Base-by-base conservation (phyloP, 2,113 vertebrate species). In the Chaetops frenatus region DNA sequence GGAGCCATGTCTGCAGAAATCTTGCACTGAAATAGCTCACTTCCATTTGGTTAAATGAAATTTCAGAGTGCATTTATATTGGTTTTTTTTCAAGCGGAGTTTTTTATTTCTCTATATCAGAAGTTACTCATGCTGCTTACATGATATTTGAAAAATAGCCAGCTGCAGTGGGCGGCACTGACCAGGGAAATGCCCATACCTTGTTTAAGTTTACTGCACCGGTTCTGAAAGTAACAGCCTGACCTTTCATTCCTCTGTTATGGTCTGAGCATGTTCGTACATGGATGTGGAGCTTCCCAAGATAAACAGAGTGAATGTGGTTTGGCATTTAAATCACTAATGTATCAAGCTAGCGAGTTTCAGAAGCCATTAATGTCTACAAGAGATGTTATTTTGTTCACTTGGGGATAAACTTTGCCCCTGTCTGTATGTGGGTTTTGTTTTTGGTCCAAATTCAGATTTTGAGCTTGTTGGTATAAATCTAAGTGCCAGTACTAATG, bases 191-290 rank as follows among this genome's bases (percentile, higher is more conserved):
- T 86, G 67, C 94, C 88, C 11, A 2, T 48, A 66, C 48, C 38
- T 62, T 82, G 42, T 94, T 95, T 94, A 92, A 78, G 69, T 90
- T 96, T 92, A 74, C 90, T 88, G 50, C 2, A 1, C 65, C 28
- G 31, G 35, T 90, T 94, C 92, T 96, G 89, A 84, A 94, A 94
- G 90, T 90, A 96, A 79, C 92, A 92, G 93, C 42, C 84, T 97
- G 96, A 97, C 96, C 96, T 98, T 97, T 97, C 69, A 19, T 97
- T 97, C 90, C 78, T 93, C 92, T 95, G 47, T 73, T 97, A 91
- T 88, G 73, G 79, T 94, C 95, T 97, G 97, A 95, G 96, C 89
- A 86, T 95, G 95, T 97, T 90, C 51, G 74, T 92, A 33, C 12
- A 4, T 80, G 77, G 72, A 81, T 51, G 44, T 83, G 88, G 80